These are phyloP conservation scores for Xiphophorus birchmanni DNA, from an alignment of 2,797 vertebrate species.

Conservation along the genomic window DNA sequence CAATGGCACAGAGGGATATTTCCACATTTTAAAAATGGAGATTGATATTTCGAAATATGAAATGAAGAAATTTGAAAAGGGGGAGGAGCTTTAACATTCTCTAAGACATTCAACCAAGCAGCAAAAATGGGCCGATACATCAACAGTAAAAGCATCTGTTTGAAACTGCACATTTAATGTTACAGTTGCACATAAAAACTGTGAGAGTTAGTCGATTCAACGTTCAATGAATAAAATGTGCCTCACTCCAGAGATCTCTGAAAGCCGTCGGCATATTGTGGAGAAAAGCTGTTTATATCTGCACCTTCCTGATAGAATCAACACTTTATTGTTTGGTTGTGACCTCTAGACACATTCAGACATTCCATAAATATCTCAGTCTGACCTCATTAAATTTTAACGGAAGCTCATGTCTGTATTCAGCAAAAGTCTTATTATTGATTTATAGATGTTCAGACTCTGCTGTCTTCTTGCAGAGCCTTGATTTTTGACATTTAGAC, in stretches of 20 bases:
- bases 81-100: not conserved
- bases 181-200: not conserved
- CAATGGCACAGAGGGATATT: not conserved
- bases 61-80: not conserved
- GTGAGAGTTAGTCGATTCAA: not conserved
- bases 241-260: not conserved
- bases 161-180: not conserved
- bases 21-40: slow-evolving; percentile 1
- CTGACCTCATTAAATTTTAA: slow-evolving; percentile 34
- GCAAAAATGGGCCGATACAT: not conserved
- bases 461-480: slow-evolving; percentile 13
- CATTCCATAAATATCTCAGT: slow-evolving; percentile 37
- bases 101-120: not conserved
- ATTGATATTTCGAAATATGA: not conserved
- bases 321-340: slow-evolving; percentile 38
- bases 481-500: slow-evolving; percentile 43
- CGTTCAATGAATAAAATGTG: slow-evolving; percentile 9
- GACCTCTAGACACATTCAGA: slow-evolving; percentile 38
- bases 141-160: not conserved
- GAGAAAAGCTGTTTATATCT: slow-evolving; percentile 25
- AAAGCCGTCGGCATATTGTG: slow-evolving; percentile 4
- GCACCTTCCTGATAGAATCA: slow-evolving; percentile 25
- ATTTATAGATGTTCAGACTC: slow-evolving; percentile 25
- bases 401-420: slow-evolving; percentile 12
- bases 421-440: slow-evolving; percentile 45